Evolutionary conservation across 2,113 vertebrate genomes (phyloP), one percentile per base, ranked within the genome.

Genomic region (Noctilio leporinus): DNA sequence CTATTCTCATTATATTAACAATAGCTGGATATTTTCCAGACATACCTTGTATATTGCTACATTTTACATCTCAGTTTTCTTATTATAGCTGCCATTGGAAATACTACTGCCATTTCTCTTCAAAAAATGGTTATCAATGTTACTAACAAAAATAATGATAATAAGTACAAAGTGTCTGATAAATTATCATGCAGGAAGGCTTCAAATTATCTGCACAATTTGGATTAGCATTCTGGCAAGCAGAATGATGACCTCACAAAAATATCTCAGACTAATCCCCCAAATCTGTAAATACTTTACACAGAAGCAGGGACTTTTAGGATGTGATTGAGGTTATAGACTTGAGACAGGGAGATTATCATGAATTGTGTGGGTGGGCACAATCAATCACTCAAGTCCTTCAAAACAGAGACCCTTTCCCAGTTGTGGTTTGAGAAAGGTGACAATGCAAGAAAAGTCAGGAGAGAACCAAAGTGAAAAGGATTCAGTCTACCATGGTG

Each of bases 211-310:
- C 35, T n/a, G 0, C 6, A 64, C 9, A 30, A 16, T 33, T 88
- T 93, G 5, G 10, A 51, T 11, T 24, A 6, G 6, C 65, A 7
- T 49, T 83, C 65, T 70, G 45, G 77, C 10, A 70, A 7, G 1
- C 5, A 69, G 22, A 92, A 67, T 2, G 10, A 75, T 28, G 8
- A 1, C 33, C 20, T 19, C 45, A 53, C 1, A 85, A 81, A 85
- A 67, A 62, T 47, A 20, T 20, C 17, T 33, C 2, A 38, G 0
- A 0, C 2, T 69, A 26, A 51, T 16, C 0, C 1, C 30, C 2
- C 33, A 69, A 72, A 38, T 75, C 20, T 53, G 17, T 51, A 33
- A 45, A 40, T 88, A 47, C 5, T 2, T 43, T 85, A 62, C 9
- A 30, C 12, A 81, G 12, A 30, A 89, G 70, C 69, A 6, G 1